Evolutionary conservation across 2,797 vertebrate species (phyloP).

Genomic region (Miichthys miiuy): DNA sequence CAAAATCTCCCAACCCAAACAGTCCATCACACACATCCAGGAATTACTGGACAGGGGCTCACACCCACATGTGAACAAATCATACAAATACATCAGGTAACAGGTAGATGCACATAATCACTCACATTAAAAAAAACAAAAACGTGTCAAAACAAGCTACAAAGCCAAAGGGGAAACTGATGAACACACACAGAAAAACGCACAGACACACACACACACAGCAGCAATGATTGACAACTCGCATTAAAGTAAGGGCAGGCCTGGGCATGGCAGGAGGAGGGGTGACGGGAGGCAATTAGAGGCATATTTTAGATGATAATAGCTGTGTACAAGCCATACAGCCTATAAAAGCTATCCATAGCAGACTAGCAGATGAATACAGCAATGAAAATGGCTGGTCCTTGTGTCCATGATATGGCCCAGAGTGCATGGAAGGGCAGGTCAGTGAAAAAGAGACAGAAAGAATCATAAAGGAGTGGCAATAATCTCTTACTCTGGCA

Average conservation of each 20-base stretch:
- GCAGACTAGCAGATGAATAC: constrained; percentile 58
- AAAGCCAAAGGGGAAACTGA: constrained; percentile 61
- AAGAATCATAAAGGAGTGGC: constrained; percentile 8
- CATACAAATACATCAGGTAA: constrained; percentile 40
- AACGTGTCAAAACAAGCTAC: constrained; percentile 70
- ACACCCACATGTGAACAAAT: constrained; percentile 42
- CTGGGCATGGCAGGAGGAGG: constrained; percentile 63
- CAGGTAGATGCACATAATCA: constrained; percentile 49
- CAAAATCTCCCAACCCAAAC: constrained; percentile 21
- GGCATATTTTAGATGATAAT: constrained; percentile 76
- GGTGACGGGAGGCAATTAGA: constrained; percentile 77
- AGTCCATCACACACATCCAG: constrained; percentile 25
- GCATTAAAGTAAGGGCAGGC: constrained; percentile 70
- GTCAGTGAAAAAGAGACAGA: neutral
- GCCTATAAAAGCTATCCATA: constrained; percentile 69
- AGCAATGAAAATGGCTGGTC: constrained; percentile 36
- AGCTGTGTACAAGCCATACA: constrained; percentile 59
- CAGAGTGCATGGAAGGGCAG: constrained; percentile 34
- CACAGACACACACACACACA: constrained; percentile 34
- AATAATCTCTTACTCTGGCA: constrained; percentile 88
- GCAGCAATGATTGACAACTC: constrained; percentile 71
- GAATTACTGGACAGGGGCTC: constrained; percentile 31
- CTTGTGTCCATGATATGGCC: constrained; percentile 20
- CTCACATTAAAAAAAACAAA: constrained; percentile 7
- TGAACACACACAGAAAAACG: constrained; percentile 20